Percentiles rank a stretch among this genome's conserved stretches.
Conservation (phyloP, 2,797 vertebrate genomes). For the Melanotaenia trifasciata region DNA sequence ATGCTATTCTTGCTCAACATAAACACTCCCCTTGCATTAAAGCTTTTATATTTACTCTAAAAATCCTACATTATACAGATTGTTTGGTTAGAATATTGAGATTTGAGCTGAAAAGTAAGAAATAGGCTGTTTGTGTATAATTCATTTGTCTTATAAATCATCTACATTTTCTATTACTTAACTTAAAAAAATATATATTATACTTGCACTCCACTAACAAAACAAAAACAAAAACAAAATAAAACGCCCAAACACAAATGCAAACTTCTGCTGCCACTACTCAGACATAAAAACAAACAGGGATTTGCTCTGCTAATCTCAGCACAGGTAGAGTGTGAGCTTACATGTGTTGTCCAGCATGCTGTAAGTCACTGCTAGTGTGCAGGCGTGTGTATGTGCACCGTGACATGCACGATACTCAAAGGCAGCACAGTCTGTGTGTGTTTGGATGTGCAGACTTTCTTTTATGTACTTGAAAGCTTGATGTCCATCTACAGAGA, state of each 20-base stretch:
- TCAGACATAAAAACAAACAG: conserved; percentile 63
- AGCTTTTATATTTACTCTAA: neutral
- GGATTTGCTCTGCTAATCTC: conserved; percentile 75
- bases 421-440: neutral
- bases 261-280: conserved; percentile 30
- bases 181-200: conserved; percentile 9
- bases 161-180: neutral
- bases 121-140: neutral
- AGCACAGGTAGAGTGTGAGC: conserved; percentile 54
- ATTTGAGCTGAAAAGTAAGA: conserved; percentile 4
- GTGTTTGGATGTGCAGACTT: neutral
- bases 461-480: neutral
- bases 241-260: conserved; percentile 32
- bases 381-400: conserved; percentile 1
- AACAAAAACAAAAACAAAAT: conserved; percentile 8
- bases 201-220: neutral
- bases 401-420: conserved; percentile 17
- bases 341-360: conserved; percentile 39
- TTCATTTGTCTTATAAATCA: conserved; percentile 18
- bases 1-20: neutral
- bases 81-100: neutral
- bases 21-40: neutral
- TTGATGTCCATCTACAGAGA: conserved; percentile 1
- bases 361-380: conserved; percentile 9
- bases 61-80: conserved; percentile 4